These are phyloP conservation scores for Darevskia mixta DNA, from an alignment of 2,797 vertebrate genomes.

Conservation along the genomic window DNA sequence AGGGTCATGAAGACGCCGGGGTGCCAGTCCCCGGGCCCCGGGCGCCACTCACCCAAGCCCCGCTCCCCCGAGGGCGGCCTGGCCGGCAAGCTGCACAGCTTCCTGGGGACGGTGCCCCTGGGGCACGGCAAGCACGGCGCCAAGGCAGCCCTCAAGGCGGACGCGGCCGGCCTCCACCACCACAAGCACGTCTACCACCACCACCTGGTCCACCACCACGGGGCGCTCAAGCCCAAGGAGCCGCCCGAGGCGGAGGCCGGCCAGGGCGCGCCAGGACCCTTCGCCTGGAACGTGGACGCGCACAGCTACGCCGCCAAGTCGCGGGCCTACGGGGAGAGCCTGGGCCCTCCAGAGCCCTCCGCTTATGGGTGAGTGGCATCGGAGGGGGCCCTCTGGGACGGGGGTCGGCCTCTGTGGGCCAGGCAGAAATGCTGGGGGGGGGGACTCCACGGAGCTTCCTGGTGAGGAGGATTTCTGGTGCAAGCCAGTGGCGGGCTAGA, in stretches of 20 bases:
- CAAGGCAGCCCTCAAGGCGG: constrained; percentile 85
- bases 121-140: constrained; percentile 85
- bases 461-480: not conserved
- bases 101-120: constrained; percentile 70
- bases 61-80: constrained; percentile 88
- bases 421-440: no score
- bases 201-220: constrained; percentile 82
- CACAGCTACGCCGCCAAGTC: constrained; percentile 87
- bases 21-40: constrained; percentile 92
- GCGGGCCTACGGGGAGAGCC: constrained; percentile 87
- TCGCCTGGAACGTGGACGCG: constrained; percentile 84
- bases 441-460: no score
- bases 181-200: constrained; percentile 92
- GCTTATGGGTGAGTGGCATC: constrained; percentile 82
- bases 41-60: constrained; percentile 90
- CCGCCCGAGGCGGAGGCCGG: constrained; percentile 84
- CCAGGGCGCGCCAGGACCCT: constrained; percentile 79
- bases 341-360: constrained; percentile 81
- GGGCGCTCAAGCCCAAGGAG: constrained; percentile 87
- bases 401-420: no score
- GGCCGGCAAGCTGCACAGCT: constrained; percentile 75
- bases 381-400: not conserved
- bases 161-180: constrained; percentile 82
- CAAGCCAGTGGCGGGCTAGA: not conserved
- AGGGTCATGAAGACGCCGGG: constrained; percentile 97